phyloP scores from a whole-genome alignment of 2,113 vertebrate genomes.

The Rhizomys pruinosus region DNA sequence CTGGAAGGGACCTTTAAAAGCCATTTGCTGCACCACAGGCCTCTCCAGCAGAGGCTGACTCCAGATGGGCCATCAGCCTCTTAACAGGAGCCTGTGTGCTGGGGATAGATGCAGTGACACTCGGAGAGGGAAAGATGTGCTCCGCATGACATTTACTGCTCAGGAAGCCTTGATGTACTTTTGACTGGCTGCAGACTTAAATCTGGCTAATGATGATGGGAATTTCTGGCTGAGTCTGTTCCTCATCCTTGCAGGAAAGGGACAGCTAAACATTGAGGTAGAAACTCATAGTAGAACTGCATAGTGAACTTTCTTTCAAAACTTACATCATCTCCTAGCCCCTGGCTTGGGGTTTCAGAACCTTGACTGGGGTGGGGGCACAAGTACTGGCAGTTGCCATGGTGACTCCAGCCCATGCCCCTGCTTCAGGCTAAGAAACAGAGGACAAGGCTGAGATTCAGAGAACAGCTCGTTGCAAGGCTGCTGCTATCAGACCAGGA shows the following conservation, averaged over 20 bases:
- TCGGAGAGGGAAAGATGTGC: neutral
- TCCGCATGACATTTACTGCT: neutral
- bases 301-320: neutral
- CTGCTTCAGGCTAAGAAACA: neutral
- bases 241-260: neutral
- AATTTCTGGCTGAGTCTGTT: neutral
- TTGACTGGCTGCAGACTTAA: neutral
- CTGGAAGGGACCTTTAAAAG: conserved; percentile 7
- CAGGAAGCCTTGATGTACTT: neutral
- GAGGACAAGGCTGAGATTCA: neutral
- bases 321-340: too few species aligned
- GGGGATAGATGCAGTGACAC: neutral
- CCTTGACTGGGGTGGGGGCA: neutral
- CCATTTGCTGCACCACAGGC: neutral
- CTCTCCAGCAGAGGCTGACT: neutral
- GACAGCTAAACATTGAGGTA: neutral
- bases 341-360: neutral
- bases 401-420: neutral
- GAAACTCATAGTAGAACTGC: neutral
- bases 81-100: rapidly evolving
- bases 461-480: neutral
- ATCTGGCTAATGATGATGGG: neutral
- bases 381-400: neutral
- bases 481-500: neutral
- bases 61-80: neutral